Evolutionary conservation across 2,888 invertebrate species (phyloP).

Genomic region (Coenonympha glycerion): DNA sequence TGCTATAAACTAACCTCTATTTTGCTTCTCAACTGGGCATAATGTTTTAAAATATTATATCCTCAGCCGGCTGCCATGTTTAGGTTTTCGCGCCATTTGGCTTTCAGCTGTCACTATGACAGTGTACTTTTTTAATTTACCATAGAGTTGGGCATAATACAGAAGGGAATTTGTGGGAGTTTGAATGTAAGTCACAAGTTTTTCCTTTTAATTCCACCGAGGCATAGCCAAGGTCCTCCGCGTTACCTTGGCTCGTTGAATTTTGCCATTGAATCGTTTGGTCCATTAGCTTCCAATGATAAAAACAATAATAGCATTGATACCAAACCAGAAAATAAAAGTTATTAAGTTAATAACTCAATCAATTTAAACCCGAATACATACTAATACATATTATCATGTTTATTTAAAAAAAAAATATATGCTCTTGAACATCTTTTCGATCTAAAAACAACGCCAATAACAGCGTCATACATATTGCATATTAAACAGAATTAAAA

Average conservation of each 20-base stretch:
- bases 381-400: neutral
- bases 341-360: too few species aligned
- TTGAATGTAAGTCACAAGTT: neutral
- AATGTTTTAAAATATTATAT: constrained; percentile 14
- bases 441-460: too few species aligned
- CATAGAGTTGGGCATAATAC: neutral
- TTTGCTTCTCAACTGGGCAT: neutral
- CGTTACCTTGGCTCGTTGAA: neutral
- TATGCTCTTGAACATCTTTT: neutral
- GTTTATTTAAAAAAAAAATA: neutral
- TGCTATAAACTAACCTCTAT: constrained; percentile 6
- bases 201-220: neutral
- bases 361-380: too few species aligned
- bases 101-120: constrained; percentile 18
- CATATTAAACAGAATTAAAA: neutral
- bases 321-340: too few species aligned
- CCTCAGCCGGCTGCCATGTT: constrained; percentile 2
- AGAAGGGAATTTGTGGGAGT: neutral
- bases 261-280: neutral
- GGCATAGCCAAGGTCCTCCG: neutral
- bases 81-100: constrained; percentile 19
- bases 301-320: neutral
- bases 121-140: neutral
- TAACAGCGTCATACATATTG: too few species aligned
- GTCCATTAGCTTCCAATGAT: too few species aligned